Base-by-base conservation (phyloP, 1,140 invertebrate species). In the Paracyclopina nana region DNA sequence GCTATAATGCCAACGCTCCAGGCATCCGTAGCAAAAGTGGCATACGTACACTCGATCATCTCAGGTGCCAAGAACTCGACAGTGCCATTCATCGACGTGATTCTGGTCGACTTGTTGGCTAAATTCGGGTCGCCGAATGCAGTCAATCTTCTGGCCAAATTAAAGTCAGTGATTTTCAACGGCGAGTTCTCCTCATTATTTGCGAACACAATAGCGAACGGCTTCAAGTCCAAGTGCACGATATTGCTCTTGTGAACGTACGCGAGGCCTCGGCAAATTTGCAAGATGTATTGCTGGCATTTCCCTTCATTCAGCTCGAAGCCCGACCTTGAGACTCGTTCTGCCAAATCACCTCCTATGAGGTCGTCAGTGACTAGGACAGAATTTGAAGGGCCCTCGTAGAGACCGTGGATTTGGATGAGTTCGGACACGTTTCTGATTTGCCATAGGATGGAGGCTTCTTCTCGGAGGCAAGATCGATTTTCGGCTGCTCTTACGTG, bases 331-430 rank as follows among this genome's bases (percentile, higher is more conserved):
- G 45, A 25, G 2, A 20, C 22, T 25, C 45, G 45, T 30, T 48
- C 45, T 14, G 38, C 48, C 12, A 50, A 29, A 38, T 50, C 48
- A 9, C 48, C 48, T 4, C 48, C 48, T 1, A 29, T 16, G 12
- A 50, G 18, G 25, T 16, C 31, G 12, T 50, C 48, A 16, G 48
- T 50, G 31, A 50, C 48, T 3, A 50, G 29, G n/a, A 50, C 48
- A 40, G 29, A 40, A 9, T 42, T 9, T 12, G 16, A n/a, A 18
- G 16, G 42, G n/a, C 42, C 24, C 24, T 44, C 42, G 24, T 44
- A 44, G n/a, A 44, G 24, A 14, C 42, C 42, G 24, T 44, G 24
- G n/a, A 44, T 18, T 18, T 14, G 12, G n/a, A 44, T 18, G 24
- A 44, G 16, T 14, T 14, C 24, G 24, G 16, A 12, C 16, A n/a